Evolutionary conservation across 2,113 vertebrate species (phyloP).

Genomic region (Salvator merianae): DNA sequence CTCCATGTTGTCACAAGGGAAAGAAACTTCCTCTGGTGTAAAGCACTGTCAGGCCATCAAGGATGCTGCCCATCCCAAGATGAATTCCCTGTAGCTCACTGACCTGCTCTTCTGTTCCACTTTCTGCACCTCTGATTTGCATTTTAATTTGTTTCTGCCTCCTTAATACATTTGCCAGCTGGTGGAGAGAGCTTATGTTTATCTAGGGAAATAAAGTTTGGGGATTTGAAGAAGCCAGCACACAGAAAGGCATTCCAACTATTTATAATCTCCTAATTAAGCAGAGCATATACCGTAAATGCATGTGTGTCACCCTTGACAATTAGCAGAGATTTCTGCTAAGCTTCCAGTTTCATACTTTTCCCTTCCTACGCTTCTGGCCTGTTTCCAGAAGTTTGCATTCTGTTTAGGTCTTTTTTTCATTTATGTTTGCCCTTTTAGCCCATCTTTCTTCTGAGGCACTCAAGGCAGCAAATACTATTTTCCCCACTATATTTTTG

Average conservation of each 20-base stretch:
- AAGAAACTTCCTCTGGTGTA: background rate
- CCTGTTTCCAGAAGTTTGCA: background rate
- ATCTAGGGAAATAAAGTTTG: constrained; percentile 11
- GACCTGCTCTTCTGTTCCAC: constrained; percentile 15
- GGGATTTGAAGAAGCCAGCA: constrained; percentile 5
- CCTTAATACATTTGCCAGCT: background rate
- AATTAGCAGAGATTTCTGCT: background rate
- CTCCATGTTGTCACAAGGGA: background rate
- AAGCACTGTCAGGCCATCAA: background rate
- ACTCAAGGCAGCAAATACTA: too few relatives aligned
- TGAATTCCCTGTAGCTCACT: background rate
- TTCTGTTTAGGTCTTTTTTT: background rate
- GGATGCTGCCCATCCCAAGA: background rate
- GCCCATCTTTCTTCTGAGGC: too few relatives aligned
- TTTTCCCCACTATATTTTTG: too few relatives aligned
- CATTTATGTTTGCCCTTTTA: too few relatives aligned
- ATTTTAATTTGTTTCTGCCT: constrained; percentile 29
- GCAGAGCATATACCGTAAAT: background rate
- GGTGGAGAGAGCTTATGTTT: constrained; percentile 9
- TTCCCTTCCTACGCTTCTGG: background rate
- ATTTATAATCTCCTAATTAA: constrained; percentile 19
- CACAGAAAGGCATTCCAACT: background rate
- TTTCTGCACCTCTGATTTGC: constrained; percentile 16
- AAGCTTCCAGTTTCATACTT: background rate
- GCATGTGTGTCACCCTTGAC: background rate